Percentiles rank a stretch among this genome's conserved stretches.
Evolutionary conservation across 2,113 vertebrate species (phyloP).

Genomic region (Epinephelus moara): DNA sequence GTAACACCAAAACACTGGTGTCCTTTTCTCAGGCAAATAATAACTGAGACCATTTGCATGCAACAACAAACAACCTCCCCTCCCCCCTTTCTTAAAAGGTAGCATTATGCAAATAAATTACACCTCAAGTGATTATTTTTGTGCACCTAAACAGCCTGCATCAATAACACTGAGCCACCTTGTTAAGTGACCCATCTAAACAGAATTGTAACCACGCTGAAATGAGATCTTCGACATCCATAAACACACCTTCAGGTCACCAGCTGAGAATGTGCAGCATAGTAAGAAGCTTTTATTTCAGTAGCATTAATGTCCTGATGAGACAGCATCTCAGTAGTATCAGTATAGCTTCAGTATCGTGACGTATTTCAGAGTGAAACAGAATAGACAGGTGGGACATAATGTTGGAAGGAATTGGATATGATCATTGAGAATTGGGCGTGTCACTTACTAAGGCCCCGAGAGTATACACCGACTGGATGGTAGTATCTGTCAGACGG

Average conservation of each 20-base stretch:
- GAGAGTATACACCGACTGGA: no score
- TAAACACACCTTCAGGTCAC: conserved; percentile 24
- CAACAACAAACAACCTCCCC: background rate
- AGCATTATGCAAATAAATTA: conserved; percentile 68
- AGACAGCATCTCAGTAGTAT: no score
- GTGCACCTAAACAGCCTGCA: conserved; percentile 19
- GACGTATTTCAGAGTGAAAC: no score
- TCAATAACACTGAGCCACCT: conserved; percentile 19
- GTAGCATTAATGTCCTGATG: no score
- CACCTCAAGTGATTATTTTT: conserved; percentile 52
- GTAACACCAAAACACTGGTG: conserved; percentile 45
- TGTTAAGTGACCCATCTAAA: conserved; percentile 42
- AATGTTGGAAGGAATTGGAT: no score
- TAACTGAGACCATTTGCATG: conserved; percentile 43
- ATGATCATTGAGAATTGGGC: no score
- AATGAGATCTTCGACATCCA: conserved; percentile 14
- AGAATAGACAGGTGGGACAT: no score
- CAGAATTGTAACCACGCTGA: background rate
- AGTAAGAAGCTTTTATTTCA: conserved; percentile 17
- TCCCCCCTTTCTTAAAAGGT: conserved; percentile 40
- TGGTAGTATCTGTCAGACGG: no score
- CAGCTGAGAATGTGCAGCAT: background rate
- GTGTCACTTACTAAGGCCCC: no score
- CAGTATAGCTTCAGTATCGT: no score
- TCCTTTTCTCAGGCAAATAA: conserved; percentile 47